Evolutionary conservation across 2,797 vertebrate species (phyloP).

Genomic region (Enteromius argenteus): DNA sequence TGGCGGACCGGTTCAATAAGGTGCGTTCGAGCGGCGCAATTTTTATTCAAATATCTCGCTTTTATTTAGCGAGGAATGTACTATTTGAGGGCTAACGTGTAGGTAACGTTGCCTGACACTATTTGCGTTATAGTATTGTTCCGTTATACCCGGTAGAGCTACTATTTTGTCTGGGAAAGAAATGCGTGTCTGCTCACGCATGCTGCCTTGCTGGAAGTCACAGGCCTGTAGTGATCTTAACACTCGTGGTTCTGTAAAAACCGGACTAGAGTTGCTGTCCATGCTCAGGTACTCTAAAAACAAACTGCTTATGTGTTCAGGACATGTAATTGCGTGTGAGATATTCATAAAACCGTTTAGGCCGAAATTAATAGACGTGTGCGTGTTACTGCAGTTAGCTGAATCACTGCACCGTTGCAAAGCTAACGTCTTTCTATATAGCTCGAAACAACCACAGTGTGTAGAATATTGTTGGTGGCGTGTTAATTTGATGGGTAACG

Average conservation of each 20-base stretch:
- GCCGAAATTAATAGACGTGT: neutral
- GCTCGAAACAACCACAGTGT: neutral
- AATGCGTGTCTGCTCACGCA: neutral
- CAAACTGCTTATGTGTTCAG: neutral
- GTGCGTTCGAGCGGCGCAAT: slow-evolving; percentile 61
- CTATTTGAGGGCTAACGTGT: neutral
- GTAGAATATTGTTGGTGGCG: fast-evolving
- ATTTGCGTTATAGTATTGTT: too few relatives aligned
- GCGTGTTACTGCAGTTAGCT: neutral
- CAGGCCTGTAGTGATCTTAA: slow-evolving; percentile 24
- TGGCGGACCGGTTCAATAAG: slow-evolving; percentile 89
- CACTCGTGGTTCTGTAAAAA: neutral
- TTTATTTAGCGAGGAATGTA: neutral
- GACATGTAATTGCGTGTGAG: neutral
- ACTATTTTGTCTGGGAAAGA: neutral
- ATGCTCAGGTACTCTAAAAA: slow-evolving; percentile 10
- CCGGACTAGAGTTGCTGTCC: neutral
- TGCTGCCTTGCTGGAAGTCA: neutral
- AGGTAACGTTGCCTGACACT: neutral
- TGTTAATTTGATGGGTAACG: neutral
- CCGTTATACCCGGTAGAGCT: neutral
- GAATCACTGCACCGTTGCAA: neutral
- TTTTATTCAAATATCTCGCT: neutral
- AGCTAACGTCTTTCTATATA: neutral
- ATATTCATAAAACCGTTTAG: neutral